Conservation (phyloP, 2,113 vertebrate species). For the Percopsis transmontana region DNA sequence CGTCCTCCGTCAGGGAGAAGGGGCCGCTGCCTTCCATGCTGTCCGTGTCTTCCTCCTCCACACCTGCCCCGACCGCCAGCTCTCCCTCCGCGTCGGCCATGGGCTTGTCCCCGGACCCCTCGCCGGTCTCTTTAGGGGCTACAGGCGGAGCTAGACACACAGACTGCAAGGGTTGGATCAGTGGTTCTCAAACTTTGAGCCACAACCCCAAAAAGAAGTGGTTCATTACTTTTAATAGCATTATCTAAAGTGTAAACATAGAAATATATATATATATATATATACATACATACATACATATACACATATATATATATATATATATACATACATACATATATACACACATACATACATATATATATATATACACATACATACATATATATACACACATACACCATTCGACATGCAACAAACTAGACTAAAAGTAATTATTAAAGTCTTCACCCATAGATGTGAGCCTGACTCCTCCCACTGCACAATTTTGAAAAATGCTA, state of each 20-base stretch:
- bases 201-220: no score
- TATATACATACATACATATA: no score
- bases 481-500: no score
- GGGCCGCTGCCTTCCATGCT: slow-evolving; percentile 93
- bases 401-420: no score
- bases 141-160: slow-evolving; percentile 27
- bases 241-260: no score
- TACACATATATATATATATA: no score
- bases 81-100: slow-evolving; percentile 56
- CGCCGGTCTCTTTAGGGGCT: slow-evolving; percentile 59
- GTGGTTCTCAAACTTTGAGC: neutral
- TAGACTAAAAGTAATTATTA: no score
- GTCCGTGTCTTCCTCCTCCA: slow-evolving; percentile 90
- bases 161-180: slow-evolving; percentile 3
- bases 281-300: no score
- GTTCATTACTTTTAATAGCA: no score
- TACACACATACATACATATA: neutral
- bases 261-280: no score
- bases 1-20: slow-evolving; percentile 89
- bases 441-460: no score
- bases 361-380: neutral
- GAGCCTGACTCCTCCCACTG: no score
- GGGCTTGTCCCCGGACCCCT: slow-evolving; percentile 56
- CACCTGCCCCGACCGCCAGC: slow-evolving; percentile 29
- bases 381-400: neutral